Evolutionary conservation across 2,888 invertebrate species (phyloP).

Genomic region (Drosophila antonietae): DNA sequence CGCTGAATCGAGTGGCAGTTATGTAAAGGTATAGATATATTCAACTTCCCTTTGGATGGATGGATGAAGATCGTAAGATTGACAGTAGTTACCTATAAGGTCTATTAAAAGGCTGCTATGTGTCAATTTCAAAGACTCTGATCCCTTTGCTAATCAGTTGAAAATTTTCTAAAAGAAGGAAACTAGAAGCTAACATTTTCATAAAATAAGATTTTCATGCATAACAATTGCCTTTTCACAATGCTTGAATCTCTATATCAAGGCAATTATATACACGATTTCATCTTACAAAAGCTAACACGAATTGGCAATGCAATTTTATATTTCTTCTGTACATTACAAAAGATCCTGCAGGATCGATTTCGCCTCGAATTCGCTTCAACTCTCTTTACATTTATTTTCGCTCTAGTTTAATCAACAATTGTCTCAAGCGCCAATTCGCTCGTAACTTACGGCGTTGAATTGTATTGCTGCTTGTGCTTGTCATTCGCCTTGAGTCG

Average conservation of each 20-base stretch:
- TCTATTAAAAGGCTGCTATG: too few relatives aligned
- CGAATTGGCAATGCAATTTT: too few relatives aligned
- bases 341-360: neutral
- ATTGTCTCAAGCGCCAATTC: neutral
- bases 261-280: neutral
- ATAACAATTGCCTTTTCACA: neutral
- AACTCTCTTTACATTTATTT: neutral
- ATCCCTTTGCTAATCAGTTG: too few relatives aligned
- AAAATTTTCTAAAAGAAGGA: too few relatives aligned
- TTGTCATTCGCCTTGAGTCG: constrained; percentile 36
- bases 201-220: too few relatives aligned
- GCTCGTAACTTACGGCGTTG: constrained; percentile 58
- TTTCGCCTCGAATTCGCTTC: neutral
- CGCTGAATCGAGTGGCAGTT: too few relatives aligned
- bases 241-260: neutral
- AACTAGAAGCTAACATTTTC: too few relatives aligned
- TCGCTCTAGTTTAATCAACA: neutral
- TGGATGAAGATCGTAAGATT: too few relatives aligned
- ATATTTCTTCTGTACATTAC: neutral
- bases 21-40: neutral
- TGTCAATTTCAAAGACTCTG: too few relatives aligned
- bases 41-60: too few relatives aligned
- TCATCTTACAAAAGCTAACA: neutral
- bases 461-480: constrained; percentile 51
- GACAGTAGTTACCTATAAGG: too few relatives aligned